Evolutionary conservation across 2,797 vertebrate species (phyloP), one percentile per base, ranked within the genome.

Genomic region (Rhynchotus rufescens): DNA sequence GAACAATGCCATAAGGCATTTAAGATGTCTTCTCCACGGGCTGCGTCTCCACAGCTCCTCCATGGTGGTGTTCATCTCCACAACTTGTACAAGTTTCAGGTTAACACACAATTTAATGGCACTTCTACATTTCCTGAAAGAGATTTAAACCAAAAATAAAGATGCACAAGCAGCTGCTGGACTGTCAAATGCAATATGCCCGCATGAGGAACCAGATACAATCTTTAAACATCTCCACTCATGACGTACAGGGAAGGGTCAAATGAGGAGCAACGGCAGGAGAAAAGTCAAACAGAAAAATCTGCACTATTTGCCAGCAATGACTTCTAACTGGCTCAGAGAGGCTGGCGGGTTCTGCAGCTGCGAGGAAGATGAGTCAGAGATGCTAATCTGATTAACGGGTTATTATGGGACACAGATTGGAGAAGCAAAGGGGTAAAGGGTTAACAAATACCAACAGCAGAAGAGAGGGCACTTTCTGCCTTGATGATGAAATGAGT

Each of bases 391-490:
- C 79, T 96, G 88, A 93, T 93, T 91, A 95, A 75, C 23, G 9
- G 59, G 75, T 25, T 83, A 92, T 87, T 88, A 89, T 80, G 69
- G 89, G 71, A 44, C 69, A 73, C 0, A 0, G 19, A 21, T 2
- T 66, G 51, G 8, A 8, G 67, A 57, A 47, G 65, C 57, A 69
- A 68, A 21, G 42, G 84, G 84, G 51, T 38, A 26, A 90, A 82
- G 89, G 68, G 92, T 93, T 96, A 96, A 95, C 62, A 75, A 84
- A 86, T 3, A n/a, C n/a, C 76, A 54, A 30, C 49, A 19, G 84
- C 72, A 60, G 61, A 68, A 51, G 51, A 82, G 62, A 93, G 32
- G 75, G 25, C 51, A 19, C 32, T 61, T 88, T 15, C 83, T 88
- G 89, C 81, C 84, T 86, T 34, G 84, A 78, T 68, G 92, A 75